These are phyloP conservation scores for Harmothoe impar DNA, from an alignment of 2,888 invertebrate genomes.

Conservation along the genomic window DNA sequence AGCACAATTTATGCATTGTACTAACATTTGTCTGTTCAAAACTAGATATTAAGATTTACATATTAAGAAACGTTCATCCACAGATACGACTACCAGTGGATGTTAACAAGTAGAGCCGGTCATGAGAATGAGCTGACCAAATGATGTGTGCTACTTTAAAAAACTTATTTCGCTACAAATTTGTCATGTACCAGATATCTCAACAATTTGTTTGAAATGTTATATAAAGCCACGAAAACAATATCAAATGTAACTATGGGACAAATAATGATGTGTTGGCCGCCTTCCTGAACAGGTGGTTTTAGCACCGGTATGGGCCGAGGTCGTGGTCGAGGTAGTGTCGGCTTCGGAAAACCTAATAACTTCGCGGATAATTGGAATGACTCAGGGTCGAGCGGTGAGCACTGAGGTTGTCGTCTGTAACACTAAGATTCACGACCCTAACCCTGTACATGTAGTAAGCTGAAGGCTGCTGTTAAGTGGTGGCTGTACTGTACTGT, in stretches of 20 bases:
- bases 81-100: no score
- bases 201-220: no score
- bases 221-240: no score
- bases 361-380: conserved; percentile 5
- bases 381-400: conserved; percentile 15
- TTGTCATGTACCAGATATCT: no score
- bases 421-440: background rate
- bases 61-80: no score
- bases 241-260: no score
- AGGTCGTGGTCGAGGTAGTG: background rate
- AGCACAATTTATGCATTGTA: background rate
- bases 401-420: background rate
- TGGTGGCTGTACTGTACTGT: background rate
- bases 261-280: background rate
- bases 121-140: no score
- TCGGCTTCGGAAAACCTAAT: background rate
- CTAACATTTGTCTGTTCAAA: no score
- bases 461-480: background rate
- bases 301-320: conserved; percentile 25
- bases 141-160: no score
- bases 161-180: no score
- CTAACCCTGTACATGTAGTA: background rate
- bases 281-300: background rate
- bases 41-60: no score
- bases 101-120: no score